Percentiles rank a stretch among this genome's conserved stretches.
These are phyloP conservation scores for Nymphalis io DNA, from an alignment of 1,140 invertebrate genomes.

Conservation along the genomic window DNA sequence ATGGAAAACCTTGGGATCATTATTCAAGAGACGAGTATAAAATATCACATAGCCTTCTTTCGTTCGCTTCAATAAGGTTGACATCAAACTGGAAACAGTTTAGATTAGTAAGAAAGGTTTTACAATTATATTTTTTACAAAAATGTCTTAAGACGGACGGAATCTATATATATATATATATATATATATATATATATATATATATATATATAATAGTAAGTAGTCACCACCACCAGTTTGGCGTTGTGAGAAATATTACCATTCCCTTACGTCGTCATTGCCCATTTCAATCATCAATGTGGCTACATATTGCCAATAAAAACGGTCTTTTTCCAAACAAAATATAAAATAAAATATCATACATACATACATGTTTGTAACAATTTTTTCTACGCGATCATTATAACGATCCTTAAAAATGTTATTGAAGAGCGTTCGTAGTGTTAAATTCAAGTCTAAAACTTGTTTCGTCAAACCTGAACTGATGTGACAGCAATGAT, in stretches of 20 bases:
- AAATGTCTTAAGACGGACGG: too few relatives aligned
- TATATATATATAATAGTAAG: too few relatives aligned
- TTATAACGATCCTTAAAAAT: conserved; percentile 49
- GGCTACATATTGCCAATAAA: not conserved
- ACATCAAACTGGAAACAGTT: conserved; percentile 43
- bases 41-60: conserved; percentile 46
- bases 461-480: conserved; percentile 53
- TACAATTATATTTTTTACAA: not conserved
- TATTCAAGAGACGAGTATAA: conserved; percentile 76
- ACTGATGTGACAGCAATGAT: conserved; percentile 50
- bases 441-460: conserved; percentile 52
- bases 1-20: conserved; percentile 82
- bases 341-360: not conserved
- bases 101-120: not conserved
- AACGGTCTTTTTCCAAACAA: not conserved
- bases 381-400: conserved; percentile 14
- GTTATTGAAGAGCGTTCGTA: conserved; percentile 48
- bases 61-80: conserved; percentile 41
- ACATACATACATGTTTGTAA: conserved; percentile 16
- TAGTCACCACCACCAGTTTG: too few relatives aligned
- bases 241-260: too few relatives aligned
- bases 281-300: too few relatives aligned
- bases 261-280: too few relatives aligned
- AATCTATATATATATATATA: too few relatives aligned
- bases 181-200: too few relatives aligned